Percentiles rank a stretch among this genome's conserved stretches.
These are phyloP conservation scores for Frieseomelitta varia DNA, from an alignment of 1,140 invertebrate species.

Conservation along the genomic window DNA sequence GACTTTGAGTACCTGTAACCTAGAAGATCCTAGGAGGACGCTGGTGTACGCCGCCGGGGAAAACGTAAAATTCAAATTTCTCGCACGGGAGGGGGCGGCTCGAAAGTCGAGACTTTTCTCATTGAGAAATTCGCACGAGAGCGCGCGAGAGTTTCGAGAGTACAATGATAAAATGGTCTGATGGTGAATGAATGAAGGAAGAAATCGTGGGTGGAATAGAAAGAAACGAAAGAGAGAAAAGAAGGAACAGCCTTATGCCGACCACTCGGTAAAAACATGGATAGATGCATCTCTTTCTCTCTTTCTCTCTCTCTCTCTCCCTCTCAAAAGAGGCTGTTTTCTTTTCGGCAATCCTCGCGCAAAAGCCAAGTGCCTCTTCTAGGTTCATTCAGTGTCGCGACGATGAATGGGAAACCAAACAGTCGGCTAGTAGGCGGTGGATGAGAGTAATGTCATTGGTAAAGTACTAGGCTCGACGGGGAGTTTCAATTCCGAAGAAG, in stretches of 20 bases:
- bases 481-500: background rate
- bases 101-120: slow-evolving; percentile 19
- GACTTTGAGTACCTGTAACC: slow-evolving; percentile 75
- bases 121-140: slow-evolving; percentile 52
- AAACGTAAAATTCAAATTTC: slow-evolving; percentile 76
- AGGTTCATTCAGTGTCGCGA: slow-evolving; percentile 53
- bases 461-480: slow-evolving; percentile 24
- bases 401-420: slow-evolving; percentile 54
- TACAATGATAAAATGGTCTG: slow-evolving; percentile 44
- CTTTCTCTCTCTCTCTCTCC: no score
- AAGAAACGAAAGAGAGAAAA: background rate
- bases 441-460: slow-evolving; percentile 36
- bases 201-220: background rate
- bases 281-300: slow-evolving; percentile 6
- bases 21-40: slow-evolving; percentile 46
- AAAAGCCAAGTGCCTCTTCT: slow-evolving; percentile 55
- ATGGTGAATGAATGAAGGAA: background rate
- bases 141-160: background rate
- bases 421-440: slow-evolving; percentile 45
- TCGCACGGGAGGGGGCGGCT: slow-evolving; percentile 49
- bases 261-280: slow-evolving; percentile 15
- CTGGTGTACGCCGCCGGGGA: background rate
- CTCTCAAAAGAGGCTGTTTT: slow-evolving; percentile 19
- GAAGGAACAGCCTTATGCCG: slow-evolving; percentile 23
- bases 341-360: slow-evolving; percentile 14